These are phyloP conservation scores for Melinaea marsaeus DNA, from an alignment of 2,888 invertebrate species.

Conservation along the genomic window DNA sequence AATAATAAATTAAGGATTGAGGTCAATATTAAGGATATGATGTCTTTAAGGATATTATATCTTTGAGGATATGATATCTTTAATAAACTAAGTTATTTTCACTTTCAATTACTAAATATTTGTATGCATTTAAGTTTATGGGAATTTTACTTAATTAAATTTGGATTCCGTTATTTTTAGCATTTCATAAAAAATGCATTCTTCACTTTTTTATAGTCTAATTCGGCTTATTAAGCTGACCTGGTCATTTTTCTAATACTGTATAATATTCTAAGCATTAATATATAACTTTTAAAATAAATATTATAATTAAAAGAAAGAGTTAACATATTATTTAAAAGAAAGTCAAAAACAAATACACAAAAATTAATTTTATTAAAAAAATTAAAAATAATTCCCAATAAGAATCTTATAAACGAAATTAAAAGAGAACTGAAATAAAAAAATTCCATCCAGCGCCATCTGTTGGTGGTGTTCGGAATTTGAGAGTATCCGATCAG, in stretches of 20 bases:
- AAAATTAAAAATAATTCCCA: not conserved
- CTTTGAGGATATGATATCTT: conserved; percentile 18
- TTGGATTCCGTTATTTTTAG: no score
- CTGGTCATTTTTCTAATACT: no score
- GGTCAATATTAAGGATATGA: conserved; percentile 72
- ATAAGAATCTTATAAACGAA: not conserved
- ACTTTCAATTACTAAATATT: not conserved
- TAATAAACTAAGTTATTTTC: not conserved
- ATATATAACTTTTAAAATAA: no score
- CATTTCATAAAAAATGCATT: no score
- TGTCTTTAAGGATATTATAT: conserved; percentile 54
- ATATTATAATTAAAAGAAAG: no score
- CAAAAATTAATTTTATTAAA: not conserved
- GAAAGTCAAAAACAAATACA: not conserved
- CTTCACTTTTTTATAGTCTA: no score
- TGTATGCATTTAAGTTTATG: no score
- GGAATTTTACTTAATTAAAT: no score
- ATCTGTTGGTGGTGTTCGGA: conserved; percentile 1
- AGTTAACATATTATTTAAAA: no score
- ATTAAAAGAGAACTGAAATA: not conserved
- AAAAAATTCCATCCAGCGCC: not conserved
- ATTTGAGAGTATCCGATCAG: not conserved
- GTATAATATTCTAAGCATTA: no score
- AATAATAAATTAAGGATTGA: conserved; percentile 73
- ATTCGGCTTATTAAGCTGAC: no score